These are phyloP conservation scores for Cistogaster globosa DNA, from an alignment of 2,888 invertebrate genomes.

Conservation along the genomic window DNA sequence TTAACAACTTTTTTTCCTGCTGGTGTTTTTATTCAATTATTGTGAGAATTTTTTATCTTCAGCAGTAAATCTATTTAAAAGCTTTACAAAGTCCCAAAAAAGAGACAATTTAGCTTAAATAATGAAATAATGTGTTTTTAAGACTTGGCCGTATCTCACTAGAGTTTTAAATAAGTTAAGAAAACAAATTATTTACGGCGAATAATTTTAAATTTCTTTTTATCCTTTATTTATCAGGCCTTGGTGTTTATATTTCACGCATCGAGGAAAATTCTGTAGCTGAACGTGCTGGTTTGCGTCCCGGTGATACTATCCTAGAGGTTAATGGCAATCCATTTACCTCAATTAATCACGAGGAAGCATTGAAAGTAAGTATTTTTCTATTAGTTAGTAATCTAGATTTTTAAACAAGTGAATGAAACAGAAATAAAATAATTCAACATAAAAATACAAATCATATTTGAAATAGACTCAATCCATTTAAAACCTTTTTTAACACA, in stretches of 20 bases:
- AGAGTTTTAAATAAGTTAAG: no score
- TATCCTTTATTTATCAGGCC: slow-evolving; percentile 84
- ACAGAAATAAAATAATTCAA: neutral
- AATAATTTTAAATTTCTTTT: neutral
- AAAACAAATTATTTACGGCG: neutral
- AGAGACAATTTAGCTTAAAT: no score
- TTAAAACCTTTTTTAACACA: neutral
- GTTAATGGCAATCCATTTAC: slow-evolving; percentile 97
- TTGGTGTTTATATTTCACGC: slow-evolving; percentile 95
- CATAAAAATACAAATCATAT: neutral
- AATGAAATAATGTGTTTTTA: no score
- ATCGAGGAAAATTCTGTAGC: slow-evolving; percentile 95
- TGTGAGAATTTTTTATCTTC: no score
- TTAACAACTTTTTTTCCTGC: no score
- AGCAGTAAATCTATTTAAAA: no score
- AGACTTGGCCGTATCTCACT: no score
- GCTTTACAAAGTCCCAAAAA: no score
- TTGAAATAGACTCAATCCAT: no score
- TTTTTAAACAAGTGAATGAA: neutral
- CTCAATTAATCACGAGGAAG: slow-evolving; percentile 95
- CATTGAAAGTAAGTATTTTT: slow-evolving; percentile 88
- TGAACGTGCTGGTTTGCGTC: slow-evolving; percentile 93
- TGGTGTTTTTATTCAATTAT: no score
- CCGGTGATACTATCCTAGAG: slow-evolving; percentile 97
- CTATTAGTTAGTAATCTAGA: neutral